Evolutionary conservation across 1,140 invertebrate species (phyloP), one percentile per base, ranked within the genome.

Genomic region (Heliothis subflexa): DNA sequence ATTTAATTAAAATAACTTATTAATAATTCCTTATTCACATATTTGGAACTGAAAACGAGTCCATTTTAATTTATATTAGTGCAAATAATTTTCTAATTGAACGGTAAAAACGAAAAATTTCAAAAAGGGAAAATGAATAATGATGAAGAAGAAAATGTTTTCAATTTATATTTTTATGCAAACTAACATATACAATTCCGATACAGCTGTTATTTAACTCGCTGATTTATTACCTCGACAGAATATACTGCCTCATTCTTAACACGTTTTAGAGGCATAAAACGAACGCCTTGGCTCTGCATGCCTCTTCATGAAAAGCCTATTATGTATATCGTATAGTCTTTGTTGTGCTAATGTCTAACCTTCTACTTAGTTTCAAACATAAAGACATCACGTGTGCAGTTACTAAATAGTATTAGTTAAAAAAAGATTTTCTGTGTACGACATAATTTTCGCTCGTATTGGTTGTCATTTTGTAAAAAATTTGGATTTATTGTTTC

Each of bases 291-390:
- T 64, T 64, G 61, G 61, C 62, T 66, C 16, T 18, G 12, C 21
- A 25, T 13, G 16, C 16, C n/a, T 3, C 45, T 18, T 66, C 9
- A 21, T 21, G 62, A 66, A 66, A 66, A 21, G 13, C 62, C 9
- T 47, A 13, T 25, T 5, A 16, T 4, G 9, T n/a, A 18, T 9
- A 47, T 47, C 54, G 33, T 9, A 14, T 11, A n/a, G 2, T 45
- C 62, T 47, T 66, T 66, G 62, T 66, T 66, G 62, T 66, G 62
- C 18, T 66, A 66, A 66, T 66, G 40, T 66, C 16, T 40, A 66
- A 47, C 62, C 62, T 66, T 47, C 40, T 13, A 45, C 62, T 47
- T 13, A 49, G 62, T 66, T 13, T 49, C 10, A 10, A 47, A 18
- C 18, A 47, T 47, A 21, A 4, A 40, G n/a, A 47, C 62, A 66